Evolutionary conservation across 2,797 vertebrate genomes (phyloP), one percentile per base, ranked within the genome.

Genomic region (Pangasius krempfi): DNA sequence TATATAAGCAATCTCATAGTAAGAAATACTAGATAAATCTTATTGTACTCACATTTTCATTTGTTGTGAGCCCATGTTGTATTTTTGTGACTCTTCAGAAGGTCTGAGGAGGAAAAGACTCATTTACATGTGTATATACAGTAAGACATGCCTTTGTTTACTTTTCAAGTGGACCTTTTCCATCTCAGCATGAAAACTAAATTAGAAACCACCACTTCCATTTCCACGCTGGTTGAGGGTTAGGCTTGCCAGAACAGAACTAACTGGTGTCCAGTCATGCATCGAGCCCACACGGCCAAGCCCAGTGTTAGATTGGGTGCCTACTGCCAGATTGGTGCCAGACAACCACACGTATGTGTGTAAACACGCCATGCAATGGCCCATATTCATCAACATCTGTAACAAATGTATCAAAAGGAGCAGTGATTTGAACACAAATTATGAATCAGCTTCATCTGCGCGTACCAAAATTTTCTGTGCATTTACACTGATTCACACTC

Each of bases 401-500:
- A 27, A 62, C 22, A 44, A 62, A 16, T 68, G 9, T 20, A 52
- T 84, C 40, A 68, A 84, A 84, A 68, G 44, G 33, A 37, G 82
- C n/a, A 52, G 10, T 84, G 62, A 84, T 33, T 33, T 84, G 62
- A 84, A 10, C 0, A 3, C 47, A 70, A 40, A 60, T 60, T 60
- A 81, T 81, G 79, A 81, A 52, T 68, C 44, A 54, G 62, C 44
- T 52, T 84, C 20, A 70, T 30, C 44, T 13, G 40, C 12, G 13
- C 13, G 27, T 66, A 50, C 0, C 40, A 66, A 52, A 50, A 20
- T 7, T 85, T 37, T 70, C 18, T 72, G 64, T 86, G 91, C 89
- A 84, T 93, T 93, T 92, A 92, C 91, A 92, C 91, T 93, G 89
- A n/a, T 75, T 87, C 88, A 83, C 60, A 50, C n/a, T 78, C 52